phyloP scores from a whole-genome alignment of 1,140 invertebrate species.

The Lerema accius region DNA sequence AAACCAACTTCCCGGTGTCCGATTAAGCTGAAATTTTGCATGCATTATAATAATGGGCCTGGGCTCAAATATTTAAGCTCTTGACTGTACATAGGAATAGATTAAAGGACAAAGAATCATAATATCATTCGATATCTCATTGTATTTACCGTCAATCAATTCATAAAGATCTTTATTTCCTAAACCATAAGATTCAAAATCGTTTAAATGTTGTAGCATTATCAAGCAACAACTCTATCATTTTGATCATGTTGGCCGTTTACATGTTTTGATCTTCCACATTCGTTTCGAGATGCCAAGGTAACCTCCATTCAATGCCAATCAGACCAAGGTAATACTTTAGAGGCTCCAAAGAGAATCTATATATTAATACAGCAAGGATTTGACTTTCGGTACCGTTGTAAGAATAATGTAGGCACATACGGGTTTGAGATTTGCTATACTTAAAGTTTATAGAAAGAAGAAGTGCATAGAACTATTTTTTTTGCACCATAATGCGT shows the following conservation, averaged over 20 bases:
- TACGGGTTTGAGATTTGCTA: too few relatives aligned
- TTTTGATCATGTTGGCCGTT: conserved; percentile 11
- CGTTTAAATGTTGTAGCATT: neutral
- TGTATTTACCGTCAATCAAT: neutral
- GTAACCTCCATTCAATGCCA: conserved; percentile 41
- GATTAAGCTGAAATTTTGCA: too few relatives aligned
- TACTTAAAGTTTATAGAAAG: too few relatives aligned
- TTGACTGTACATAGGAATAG: neutral
- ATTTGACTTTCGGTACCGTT: too few relatives aligned
- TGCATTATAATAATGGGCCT: too few relatives aligned
- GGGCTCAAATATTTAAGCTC: too few relatives aligned
- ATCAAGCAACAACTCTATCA: conserved; percentile 1
- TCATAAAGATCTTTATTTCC: neutral
- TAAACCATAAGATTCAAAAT: neutral
- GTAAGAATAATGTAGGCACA: too few relatives aligned
- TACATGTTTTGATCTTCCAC: conserved; percentile 33
- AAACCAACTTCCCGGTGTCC: too few relatives aligned
- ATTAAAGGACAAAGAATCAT: neutral
- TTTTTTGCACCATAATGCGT: too few relatives aligned
- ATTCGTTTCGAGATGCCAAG: conserved; percentile 40
- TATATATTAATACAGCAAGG: too few relatives aligned
- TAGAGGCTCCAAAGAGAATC: conserved; percentile 14
- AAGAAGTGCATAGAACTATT: too few relatives aligned
- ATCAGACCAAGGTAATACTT: conserved; percentile 39
- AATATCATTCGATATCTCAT: neutral